phyloP scores from a whole-genome alignment of 2,888 invertebrate genomes.

The Enoplolaimus lenunculus region DNA sequence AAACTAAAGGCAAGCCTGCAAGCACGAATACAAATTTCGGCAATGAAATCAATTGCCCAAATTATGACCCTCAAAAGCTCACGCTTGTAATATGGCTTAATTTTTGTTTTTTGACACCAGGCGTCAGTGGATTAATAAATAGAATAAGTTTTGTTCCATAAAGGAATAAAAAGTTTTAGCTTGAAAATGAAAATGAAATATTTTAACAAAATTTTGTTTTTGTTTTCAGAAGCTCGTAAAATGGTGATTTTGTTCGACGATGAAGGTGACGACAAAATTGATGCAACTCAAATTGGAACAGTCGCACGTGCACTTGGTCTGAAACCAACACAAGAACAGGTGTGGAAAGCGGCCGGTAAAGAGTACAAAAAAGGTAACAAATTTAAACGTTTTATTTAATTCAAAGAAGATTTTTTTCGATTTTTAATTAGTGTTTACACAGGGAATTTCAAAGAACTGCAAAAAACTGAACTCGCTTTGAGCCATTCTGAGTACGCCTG shows the following conservation, averaged over 20 bases:
- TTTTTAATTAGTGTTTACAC: too few species aligned
- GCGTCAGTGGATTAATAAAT: too few species aligned
- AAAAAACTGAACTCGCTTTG: too few species aligned
- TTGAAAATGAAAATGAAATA: too few species aligned
- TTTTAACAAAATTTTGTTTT: too few species aligned
- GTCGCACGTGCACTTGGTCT: constrained; percentile 82
- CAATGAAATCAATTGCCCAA: neutral
- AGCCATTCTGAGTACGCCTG: too few species aligned
- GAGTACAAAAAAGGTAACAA: constrained; percentile 40
- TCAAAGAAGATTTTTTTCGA: too few species aligned
- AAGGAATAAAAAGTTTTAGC: too few species aligned
- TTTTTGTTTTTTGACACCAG: too few species aligned
- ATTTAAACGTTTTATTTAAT: neutral
- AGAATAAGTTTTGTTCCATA: too few species aligned
- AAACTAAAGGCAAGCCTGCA: too few species aligned
- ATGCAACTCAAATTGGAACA: constrained; percentile 81
- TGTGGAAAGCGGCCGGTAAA: constrained; percentile 77
- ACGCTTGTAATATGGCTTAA: neutral
- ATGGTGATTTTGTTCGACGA: constrained; percentile 60
- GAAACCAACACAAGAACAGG: constrained; percentile 80
- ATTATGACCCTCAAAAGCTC: neutral
- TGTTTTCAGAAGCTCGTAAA: constrained; percentile 33
- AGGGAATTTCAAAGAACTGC: too few species aligned
- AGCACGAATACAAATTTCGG: neutral
- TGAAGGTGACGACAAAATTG: constrained; percentile 74